These are phyloP conservation scores for Meghimatium bilineatum DNA, from an alignment of 2,888 invertebrate species.

Conservation along the genomic window DNA sequence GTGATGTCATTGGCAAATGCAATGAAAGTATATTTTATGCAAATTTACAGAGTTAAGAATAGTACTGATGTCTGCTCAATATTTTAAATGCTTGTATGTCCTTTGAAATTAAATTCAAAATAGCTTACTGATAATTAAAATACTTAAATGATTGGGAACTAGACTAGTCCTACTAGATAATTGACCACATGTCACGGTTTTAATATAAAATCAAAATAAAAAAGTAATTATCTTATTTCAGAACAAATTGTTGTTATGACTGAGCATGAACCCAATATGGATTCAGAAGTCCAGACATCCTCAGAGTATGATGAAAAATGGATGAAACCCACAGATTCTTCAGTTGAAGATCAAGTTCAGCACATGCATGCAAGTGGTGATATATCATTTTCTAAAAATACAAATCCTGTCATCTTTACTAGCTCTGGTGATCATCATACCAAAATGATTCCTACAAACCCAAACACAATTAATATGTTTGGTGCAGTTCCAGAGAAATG, in stretches of 20 bases:
- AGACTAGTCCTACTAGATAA: too few relatives aligned
- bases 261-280: background rate
- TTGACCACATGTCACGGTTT: too few relatives aligned
- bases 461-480: conserved; percentile 69
- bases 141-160: too few relatives aligned
- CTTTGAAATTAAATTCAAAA: too few relatives aligned
- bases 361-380: background rate
- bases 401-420: background rate
- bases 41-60: too few relatives aligned
- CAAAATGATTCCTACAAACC: background rate
- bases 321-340: background rate
- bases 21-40: too few relatives aligned
- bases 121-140: too few relatives aligned
- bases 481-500: conserved; percentile 71
- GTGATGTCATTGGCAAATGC: too few relatives aligned
- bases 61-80: too few relatives aligned
- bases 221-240: background rate
- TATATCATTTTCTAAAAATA: background rate
- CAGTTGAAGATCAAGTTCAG: background rate
- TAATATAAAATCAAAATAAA: too few relatives aligned
- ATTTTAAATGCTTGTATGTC: too few relatives aligned
- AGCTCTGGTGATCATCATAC: background rate
- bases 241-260: background rate
- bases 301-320: background rate
- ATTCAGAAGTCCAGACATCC: background rate